Base-by-base conservation (phyloP, 2,113 vertebrate genomes). In the Thermophis baileyi region DNA sequence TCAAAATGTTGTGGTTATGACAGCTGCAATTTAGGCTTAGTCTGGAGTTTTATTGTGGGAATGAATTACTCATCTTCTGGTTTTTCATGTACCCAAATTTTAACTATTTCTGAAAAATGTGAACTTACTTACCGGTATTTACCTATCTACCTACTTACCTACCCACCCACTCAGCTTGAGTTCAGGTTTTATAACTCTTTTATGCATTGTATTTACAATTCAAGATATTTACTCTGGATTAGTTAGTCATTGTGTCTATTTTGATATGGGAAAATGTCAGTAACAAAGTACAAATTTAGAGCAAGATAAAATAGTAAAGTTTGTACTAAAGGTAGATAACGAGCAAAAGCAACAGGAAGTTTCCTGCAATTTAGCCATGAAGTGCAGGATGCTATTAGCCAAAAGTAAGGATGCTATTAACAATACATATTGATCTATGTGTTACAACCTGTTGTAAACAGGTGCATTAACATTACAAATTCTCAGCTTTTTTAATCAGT, bases 401-500 rank as follows among this genome's bases (percentile, higher is more conserved):
- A 30, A 90, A 97, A 95, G 87, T 93, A 94, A 95, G 89, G 94
- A 95, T 81, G 87, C 92, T 93, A 94, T 93, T 81, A 40, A 40
- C 60, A 93, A 87, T 92, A 50, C 89, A 96, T 96, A 96, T 0
- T 94, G 89, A 94, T 93, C 92, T 93, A 53, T 1, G 87, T 44
- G 89, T 11, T 22, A 47, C 0, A 89, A 55, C 24, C 44, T 24
- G 24, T 94, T 92, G 86, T 46, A 93, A 96, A 94, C 92, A 95
- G 95, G 96, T 94, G 95, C 95, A 92, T 74, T 92, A 91, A 93
- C 74, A 92, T 91, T 93, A 89, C 94, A 94, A 95, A 94, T 91
- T 89, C 92, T 95, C 40, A 93, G 87, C 93, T 97, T 96, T 95
- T 93, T 95, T 96, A 94, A 94, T 85, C 91, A 93, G 88, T 93